These are phyloP conservation scores for Ceyx erithaca DNA, from an alignment of 2,797 vertebrate genomes.

Conservation along the genomic window DNA sequence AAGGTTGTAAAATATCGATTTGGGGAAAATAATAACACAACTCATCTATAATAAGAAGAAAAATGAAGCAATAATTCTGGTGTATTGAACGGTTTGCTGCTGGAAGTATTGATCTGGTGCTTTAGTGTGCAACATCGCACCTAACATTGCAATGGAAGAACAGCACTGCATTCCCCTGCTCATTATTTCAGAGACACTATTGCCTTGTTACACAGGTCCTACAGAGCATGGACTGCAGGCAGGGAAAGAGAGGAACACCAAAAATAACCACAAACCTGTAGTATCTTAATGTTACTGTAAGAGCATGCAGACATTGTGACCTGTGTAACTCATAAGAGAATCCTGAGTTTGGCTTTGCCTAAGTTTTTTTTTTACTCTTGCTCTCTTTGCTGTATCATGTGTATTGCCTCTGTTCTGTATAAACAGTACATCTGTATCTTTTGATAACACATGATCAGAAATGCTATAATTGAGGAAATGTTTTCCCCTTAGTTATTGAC, in stretches of 20 bases:
- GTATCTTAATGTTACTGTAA: constrained; percentile 45
- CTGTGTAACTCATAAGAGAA: neutral
- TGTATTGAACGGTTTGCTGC: constrained; percentile 91
- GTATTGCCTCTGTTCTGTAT: neutral
- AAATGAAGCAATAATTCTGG: constrained; percentile 99
- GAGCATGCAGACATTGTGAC: neutral
- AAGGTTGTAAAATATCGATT: constrained; percentile 99
- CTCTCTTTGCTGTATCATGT: neutral
- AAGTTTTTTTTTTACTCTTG: neutral
- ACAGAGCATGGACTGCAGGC: constrained; percentile 78
- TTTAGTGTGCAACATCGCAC: constrained; percentile 92
- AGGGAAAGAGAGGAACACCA: constrained; percentile 33
- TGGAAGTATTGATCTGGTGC: constrained; percentile 89
- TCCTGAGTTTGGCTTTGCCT: neutral
- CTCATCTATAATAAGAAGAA: constrained; percentile 98
- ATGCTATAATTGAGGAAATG: neutral
- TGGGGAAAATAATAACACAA: constrained; percentile 89
- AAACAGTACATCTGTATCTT: neutral
- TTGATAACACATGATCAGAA: neutral
- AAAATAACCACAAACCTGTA: constrained; percentile 59
- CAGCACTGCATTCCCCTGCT: constrained; percentile 81
- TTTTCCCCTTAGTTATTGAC: neutral
- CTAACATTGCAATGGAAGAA: constrained; percentile 85
- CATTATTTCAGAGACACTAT: constrained; percentile 88
- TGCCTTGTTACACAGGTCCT: constrained; percentile 89